Evolutionary conservation across 2,113 vertebrate species (phyloP), one percentile per base, ranked within the genome.

Genomic region (Bufo gargarizans): DNA sequence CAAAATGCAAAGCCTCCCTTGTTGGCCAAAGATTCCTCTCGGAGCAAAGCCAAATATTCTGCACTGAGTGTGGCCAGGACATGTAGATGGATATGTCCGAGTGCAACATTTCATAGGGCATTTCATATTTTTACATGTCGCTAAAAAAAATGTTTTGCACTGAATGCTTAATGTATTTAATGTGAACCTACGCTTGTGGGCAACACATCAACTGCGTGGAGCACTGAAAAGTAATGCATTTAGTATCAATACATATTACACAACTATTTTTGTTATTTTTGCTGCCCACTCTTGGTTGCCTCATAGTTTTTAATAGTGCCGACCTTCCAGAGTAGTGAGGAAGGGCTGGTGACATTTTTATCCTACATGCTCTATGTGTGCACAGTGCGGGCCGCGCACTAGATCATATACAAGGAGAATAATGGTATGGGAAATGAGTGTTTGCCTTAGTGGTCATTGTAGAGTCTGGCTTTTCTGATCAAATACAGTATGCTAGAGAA

Each of bases 31-130:
- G 92, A 79, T 99, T 99, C 92, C 95, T 98, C 89, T 96, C 97
- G 50, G 92, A 89, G 82, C 94, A 95, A 11, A 93, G 95, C 89
- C 92, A 95, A 84, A 93, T 98, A 91, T 91, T 98, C 89, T 99
- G 98, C 91, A 95, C 95, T 14, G 92, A 95, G 84, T 99, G 98
- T 53, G 96, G 95, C 59, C 94, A 94, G 2, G 95, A 95, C 87
- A 91, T 92, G 19, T 96, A 95, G 93, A 76, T 76, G n/a, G 33
- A 45, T 81, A 7, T 58, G 43, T 8, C 12, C 17, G n/a, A 43
- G 56, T 11, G 56, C 43, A 4, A 81, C 22, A 59, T 45, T 78
- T 61, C 6, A 43, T 19, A 45, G 45, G 47, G 53, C 8, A 43
- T 61, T 45, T 43, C 19, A 56, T 56, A 79, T 45, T 17, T 45